phyloP scores from a whole-genome alignment of 2,113 vertebrate genomes.

The Amia ocellicauda region DNA sequence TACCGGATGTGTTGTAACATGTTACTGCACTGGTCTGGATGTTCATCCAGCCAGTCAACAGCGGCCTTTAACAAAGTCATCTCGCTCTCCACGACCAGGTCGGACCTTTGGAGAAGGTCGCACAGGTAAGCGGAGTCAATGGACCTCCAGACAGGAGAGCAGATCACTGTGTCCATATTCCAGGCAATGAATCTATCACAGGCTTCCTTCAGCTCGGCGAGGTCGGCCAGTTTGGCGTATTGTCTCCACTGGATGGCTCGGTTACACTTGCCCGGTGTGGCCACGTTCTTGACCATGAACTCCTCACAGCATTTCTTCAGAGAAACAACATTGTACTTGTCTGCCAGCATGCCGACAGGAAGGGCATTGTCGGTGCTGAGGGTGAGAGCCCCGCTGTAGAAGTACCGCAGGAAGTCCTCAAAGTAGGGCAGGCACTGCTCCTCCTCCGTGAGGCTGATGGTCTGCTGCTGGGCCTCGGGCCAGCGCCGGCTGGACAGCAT shows the following conservation, averaged over 20 bases:
- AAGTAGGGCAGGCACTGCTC: conserved; percentile 6
- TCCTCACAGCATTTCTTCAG: neutral
- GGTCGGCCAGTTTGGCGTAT: neutral
- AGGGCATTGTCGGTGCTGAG: neutral
- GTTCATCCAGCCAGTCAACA: neutral
- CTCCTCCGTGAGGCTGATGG: neutral
- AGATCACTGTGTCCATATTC: neutral
- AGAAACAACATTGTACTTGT: too few species aligned
- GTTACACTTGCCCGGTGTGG: neutral
- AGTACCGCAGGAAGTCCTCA: conserved; percentile 4
- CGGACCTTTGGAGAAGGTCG: neutral
- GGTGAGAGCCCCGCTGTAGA: conserved; percentile 2
- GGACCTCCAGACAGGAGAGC: conserved; percentile 2
- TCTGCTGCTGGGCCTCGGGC: neutral
- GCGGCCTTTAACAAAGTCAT: neutral
- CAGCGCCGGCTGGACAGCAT: neutral
- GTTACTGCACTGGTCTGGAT: neutral
- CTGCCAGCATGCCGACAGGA: too few species aligned
- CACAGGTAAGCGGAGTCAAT: neutral
- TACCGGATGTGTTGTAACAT: neutral
- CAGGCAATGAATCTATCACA: conserved; percentile 5
- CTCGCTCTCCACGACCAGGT: conserved; percentile 1
- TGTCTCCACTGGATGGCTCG: neutral
- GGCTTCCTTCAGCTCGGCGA: neutral
- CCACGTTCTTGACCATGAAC: conserved; percentile 2